These are phyloP conservation scores for Eleutherodactylus coqui DNA, from an alignment of 2,797 vertebrate genomes.

Conservation along the genomic window DNA sequence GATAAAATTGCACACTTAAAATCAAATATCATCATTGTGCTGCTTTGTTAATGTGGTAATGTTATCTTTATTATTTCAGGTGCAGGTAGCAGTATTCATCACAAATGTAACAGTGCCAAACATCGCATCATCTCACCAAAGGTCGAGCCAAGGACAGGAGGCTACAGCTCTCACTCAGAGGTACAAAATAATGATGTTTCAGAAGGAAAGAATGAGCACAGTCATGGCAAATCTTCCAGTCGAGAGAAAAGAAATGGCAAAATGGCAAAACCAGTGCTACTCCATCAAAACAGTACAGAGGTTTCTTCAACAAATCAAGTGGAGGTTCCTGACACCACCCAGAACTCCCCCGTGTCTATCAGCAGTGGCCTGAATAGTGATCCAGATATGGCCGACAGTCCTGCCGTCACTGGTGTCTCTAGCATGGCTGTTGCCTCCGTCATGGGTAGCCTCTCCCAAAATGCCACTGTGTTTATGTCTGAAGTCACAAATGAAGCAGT, in stretches of 20 bases:
- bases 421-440: constrained; percentile 93
- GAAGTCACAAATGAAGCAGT: constrained; percentile 95
- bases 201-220: constrained; percentile 95
- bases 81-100: constrained; percentile 97
- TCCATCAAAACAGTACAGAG: constrained; percentile 98
- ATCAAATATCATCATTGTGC: not conserved
- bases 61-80: constrained; percentile 75
- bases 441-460: constrained; percentile 94
- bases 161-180: constrained; percentile 90
- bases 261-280: constrained; percentile 92
- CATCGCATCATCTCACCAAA: constrained; percentile 99
- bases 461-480: constrained; percentile 94
- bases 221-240: constrained; percentile 79
- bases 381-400: constrained; percentile 96
- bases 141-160: constrained; percentile 93
- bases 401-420: constrained; percentile 92
- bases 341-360: constrained; percentile 98
- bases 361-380: constrained; percentile 98
- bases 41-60: constrained; percentile 23
- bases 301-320: constrained; percentile 99
- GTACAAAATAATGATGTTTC: constrained; percentile 99
- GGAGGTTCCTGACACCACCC: constrained; percentile 97
- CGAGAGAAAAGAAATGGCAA: constrained; percentile 97
- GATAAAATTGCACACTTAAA: not conserved
- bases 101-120: constrained; percentile 99